Base-by-base conservation (phyloP, 2,797 vertebrate species). In the Crax fasciolata region DNA sequence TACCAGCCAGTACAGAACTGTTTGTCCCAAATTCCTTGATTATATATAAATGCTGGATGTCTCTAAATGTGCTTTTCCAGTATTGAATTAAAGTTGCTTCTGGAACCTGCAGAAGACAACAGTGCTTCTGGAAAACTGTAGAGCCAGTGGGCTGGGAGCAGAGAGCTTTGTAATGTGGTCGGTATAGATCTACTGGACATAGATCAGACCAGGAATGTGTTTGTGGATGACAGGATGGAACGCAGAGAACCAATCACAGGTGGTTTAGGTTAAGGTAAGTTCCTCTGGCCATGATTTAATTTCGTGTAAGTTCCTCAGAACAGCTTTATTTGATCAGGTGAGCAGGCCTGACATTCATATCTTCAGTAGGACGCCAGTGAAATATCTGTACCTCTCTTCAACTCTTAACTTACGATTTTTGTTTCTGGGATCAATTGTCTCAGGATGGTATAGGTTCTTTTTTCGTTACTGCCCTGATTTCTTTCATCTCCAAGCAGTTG, bases 391-490 rank as follows among this genome's bases (percentile, higher is more conserved):
- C 3, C 2, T 76, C 39, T 89, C 58, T 85, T 70, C 39, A 66
- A 19, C 15, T 85, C 48, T 24, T 70, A 76, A 38, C n/a, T 75
- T 3, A 1, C 11, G 74, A 54, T 3, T 72, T 77, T 87, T 70
- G 9, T 84, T 80, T 85, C 82, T 93, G 89, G 66, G 79, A 74
- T 81, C 0, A 0, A 4, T 84, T 81, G 48, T 73, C 67, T 51
- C 74, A 86, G 41, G 93, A 24, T 16, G 81, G 49, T 11, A 6
- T 5, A 35, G 49, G 32, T 44, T 44, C 27, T 63, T 71, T 89
- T 77, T 79, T 90, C 35, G 28, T 84, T 55, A 67, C 23, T 93
- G 57, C 63, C 20, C 59, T 82, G 39, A 79, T 84, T 95, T 90
- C 67, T 74, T 74, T 91, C 32, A 41, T 94, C 67, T 90, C 52